A percentile compares a stretch with the other conserved stretches of the same genome.
phyloP scores from a whole-genome alignment of 2,113 vertebrate species.

The Crotophaga sulcirostris region DNA sequence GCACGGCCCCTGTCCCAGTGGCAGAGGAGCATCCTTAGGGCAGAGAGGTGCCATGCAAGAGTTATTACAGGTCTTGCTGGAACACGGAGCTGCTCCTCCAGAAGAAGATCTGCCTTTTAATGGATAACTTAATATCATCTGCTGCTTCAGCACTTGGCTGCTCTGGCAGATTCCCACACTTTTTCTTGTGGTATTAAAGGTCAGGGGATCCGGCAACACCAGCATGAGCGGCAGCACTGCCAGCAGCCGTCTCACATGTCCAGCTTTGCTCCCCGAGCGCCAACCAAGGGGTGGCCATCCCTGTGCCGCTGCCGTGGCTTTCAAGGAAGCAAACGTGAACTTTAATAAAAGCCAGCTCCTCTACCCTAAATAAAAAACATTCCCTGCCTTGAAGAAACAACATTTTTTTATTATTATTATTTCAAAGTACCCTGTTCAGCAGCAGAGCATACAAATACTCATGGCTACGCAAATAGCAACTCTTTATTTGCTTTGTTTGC shows the following conservation, averaged over 20 bases:
- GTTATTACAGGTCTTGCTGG: fast-evolving
- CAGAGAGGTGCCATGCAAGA: not conserved
- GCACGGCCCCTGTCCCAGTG: fast-evolving
- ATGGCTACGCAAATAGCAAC: constrained; percentile 90
- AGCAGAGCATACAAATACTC: constrained; percentile 75
- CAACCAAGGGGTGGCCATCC: not conserved
- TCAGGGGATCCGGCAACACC: not conserved
- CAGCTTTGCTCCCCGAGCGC: not conserved
- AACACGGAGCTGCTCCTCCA: not conserved
- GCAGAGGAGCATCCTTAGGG: not conserved
- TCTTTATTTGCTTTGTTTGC: constrained; percentile 85
- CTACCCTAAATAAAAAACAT: not conserved
- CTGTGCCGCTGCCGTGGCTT: fast-evolving
- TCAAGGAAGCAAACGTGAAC: fast-evolving
- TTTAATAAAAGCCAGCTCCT: fast-evolving
- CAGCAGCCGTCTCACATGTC: fast-evolving
- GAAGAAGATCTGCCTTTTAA: not conserved
- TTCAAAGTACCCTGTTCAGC: constrained; percentile 57
- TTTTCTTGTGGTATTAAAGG: not conserved
- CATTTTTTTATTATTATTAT: not conserved
- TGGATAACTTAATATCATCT: fast-evolving
- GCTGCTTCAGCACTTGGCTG: not conserved
- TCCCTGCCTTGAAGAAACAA: not conserved
- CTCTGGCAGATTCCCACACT: not conserved
- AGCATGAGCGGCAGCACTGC: fast-evolving